Evolutionary conservation across 2,113 vertebrate species (phyloP).

Genomic region (Coregonus clupeaformis): DNA sequence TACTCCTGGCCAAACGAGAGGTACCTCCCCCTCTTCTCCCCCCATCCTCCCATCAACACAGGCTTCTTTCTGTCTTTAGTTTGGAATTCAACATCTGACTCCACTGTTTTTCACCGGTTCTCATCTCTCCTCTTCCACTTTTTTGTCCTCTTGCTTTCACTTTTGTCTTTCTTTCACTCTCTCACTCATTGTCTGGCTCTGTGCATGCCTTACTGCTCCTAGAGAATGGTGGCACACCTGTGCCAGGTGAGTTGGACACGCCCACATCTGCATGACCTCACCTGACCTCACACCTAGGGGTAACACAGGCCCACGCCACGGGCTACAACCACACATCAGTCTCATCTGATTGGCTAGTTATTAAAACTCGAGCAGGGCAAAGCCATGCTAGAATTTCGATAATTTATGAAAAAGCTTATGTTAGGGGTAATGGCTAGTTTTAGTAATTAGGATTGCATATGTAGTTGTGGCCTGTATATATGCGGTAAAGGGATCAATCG

Average conservation of each 20-base stretch:
- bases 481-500: no score
- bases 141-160: slow-evolving; percentile 57
- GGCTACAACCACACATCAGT: slow-evolving; percentile 27
- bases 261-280: slow-evolving; percentile 75
- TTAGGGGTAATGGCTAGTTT: background rate
- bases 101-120: slow-evolving; percentile 40
- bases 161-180: slow-evolving; percentile 73
- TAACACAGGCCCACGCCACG: slow-evolving; percentile 33
- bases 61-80: slow-evolving; percentile 31
- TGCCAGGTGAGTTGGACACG: slow-evolving; percentile 94
- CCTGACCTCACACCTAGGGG: slow-evolving; percentile 15
- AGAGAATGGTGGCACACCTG: slow-evolving; percentile 98
- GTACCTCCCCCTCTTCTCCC: slow-evolving; percentile 67
- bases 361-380: no score
- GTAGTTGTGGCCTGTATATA: slow-evolving; percentile 44
- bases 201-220: slow-evolving; percentile 88
- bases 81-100: slow-evolving; percentile 20
- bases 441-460: background rate
- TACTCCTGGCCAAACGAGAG: slow-evolving; percentile 97
- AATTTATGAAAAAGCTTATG: background rate
- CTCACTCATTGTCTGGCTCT: slow-evolving; percentile 91
- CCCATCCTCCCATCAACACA: slow-evolving; percentile 4
- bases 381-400: background rate
- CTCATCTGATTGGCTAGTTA: background rate
- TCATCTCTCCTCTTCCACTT: slow-evolving; percentile 56